Base-by-base conservation (phyloP, 2,888 invertebrate genomes). In the Mythimna ferrago region DNA sequence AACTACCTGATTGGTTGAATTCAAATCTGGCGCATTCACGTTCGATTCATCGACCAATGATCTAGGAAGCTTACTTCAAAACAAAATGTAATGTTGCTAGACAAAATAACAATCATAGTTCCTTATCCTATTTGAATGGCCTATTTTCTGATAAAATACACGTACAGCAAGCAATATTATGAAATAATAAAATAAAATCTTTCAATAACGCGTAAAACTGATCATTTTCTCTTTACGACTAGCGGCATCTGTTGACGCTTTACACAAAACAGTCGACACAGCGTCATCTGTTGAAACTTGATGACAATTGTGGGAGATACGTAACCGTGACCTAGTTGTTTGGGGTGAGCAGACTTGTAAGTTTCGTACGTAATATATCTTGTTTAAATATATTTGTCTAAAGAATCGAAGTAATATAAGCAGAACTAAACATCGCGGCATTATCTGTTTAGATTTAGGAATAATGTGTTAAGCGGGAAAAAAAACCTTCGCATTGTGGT, bases 21-120 rank as follows among this genome's bases (percentile, higher is more conserved):
- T 95, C 86, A 88, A 94, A 96, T 87, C 82, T 90, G 66, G 89
- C 95, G 94, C 94, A 77, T 73, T 84, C 56, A 75, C 65, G 78
- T 90, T 93, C 87, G 89, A 90, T 88, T 86, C 63, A 88, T 90
- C 87, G 91, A 91, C 86, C 89, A 82, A 77, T 69, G 92, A 93
- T 93, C 93, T 90, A 92, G 87, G 86, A 86, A 81, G 88, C 78
- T 87, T 75, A 88, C 88, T 88, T 91, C 86, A 54, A 84, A 80
- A 26, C 32, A 84, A 21, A 16, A n/a, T 7, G 26, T 53, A 3
- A 72, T 76, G 70, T 73, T 78, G 64, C 74, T 44, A 78, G 56
- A 21, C 2, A 21, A 64, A 76, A 82, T 35, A 63, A 58, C 16
- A 16, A 44, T n/a, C 0, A 6, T 10, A 44, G 9, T 54, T 2